These are phyloP conservation scores for Sylvia borin DNA, from an alignment of 2,797 vertebrate genomes.

Conservation along the genomic window DNA sequence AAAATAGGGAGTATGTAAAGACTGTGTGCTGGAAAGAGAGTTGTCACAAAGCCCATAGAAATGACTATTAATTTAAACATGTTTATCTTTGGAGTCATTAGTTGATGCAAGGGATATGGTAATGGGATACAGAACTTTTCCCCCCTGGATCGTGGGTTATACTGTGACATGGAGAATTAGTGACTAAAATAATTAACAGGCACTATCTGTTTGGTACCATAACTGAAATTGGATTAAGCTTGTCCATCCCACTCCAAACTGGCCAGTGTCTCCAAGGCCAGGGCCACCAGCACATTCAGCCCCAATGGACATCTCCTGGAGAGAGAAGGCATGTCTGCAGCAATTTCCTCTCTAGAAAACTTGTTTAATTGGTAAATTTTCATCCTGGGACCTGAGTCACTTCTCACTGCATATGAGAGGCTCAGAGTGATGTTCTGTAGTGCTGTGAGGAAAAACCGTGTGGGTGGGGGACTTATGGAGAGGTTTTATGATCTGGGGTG, in stretches of 20 bases:
- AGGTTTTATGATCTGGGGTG: not conserved
- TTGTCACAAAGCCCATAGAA: not conserved
- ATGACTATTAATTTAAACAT: not conserved
- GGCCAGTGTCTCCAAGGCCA: not conserved
- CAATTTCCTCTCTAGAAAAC: not conserved
- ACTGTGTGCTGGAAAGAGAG: not conserved
- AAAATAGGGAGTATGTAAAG: not conserved
- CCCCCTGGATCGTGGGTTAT: not conserved
- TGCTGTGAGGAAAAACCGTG: not conserved
- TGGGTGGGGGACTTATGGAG: not conserved
- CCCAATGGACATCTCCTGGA: not conserved
- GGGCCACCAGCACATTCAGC: constrained; percentile 27
- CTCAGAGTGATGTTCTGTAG: not conserved
- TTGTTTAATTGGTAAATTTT: constrained; percentile 3
- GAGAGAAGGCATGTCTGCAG: not conserved
- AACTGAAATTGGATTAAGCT: constrained; percentile 4
- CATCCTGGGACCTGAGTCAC: not conserved
- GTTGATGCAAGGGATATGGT: not conserved
- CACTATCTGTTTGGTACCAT: not conserved
- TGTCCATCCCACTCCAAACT: not conserved
- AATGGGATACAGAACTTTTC: not conserved
- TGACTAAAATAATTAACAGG: constrained; percentile 21
- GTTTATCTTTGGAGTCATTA: constrained; percentile 9
- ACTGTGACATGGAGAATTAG: not conserved
- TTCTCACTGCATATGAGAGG: not conserved